A percentile compares a stretch with the other conserved stretches of the same genome.
Conservation (phyloP, 2,888 invertebrate species). For the Phragmatobia fuliginosa region DNA sequence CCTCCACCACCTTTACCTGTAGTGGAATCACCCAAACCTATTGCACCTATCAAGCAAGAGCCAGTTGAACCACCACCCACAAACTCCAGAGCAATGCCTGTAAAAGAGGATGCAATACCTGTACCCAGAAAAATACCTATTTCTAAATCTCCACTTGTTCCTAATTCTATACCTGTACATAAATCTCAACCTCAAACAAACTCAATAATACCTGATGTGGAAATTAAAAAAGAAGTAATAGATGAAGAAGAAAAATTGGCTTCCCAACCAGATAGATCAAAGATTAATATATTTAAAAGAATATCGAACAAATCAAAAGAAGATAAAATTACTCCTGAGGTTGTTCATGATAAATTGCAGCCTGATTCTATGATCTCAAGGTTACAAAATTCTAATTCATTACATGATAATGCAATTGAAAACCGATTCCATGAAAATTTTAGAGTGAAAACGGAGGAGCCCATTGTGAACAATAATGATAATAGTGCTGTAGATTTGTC, state of each 20-base stretch:
- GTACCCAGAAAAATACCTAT: constrained; percentile 83
- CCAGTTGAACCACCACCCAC: constrained; percentile 66
- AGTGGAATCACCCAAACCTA: constrained; percentile 65
- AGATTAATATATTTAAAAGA: constrained; percentile 95
- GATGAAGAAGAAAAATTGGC: constrained; percentile 88
- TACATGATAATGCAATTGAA: constrained; percentile 66
- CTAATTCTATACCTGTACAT: constrained; percentile 72
- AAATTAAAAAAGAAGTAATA: constrained; percentile 83
- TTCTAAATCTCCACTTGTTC: constrained; percentile 80
- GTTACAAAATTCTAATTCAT: constrained; percentile 75
- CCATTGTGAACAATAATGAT: constrained; percentile 83
- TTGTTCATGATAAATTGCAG: constrained; percentile 75
- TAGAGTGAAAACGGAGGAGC: constrained; percentile 73
- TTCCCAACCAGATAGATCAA: constrained; percentile 94
- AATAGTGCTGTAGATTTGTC: constrained; percentile 83
- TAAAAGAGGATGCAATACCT: constrained; percentile 78
- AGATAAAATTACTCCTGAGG: constrained; percentile 82
- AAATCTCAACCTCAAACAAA: constrained; percentile 65
- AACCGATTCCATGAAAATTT: constrained; percentile 64
- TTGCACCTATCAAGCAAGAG: constrained; percentile 73
- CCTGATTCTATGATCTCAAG: constrained; percentile 80
- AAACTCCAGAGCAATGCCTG: constrained; percentile 54
- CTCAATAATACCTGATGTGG: constrained; percentile 71
- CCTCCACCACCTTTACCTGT: constrained; percentile 60
- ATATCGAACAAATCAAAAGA: constrained; percentile 92